A percentile compares a stretch with the other conserved stretches of the same genome.
These are phyloP conservation scores for Gallinago solitaria DNA, from an alignment of 2,797 vertebrate species.

Conservation along the genomic window DNA sequence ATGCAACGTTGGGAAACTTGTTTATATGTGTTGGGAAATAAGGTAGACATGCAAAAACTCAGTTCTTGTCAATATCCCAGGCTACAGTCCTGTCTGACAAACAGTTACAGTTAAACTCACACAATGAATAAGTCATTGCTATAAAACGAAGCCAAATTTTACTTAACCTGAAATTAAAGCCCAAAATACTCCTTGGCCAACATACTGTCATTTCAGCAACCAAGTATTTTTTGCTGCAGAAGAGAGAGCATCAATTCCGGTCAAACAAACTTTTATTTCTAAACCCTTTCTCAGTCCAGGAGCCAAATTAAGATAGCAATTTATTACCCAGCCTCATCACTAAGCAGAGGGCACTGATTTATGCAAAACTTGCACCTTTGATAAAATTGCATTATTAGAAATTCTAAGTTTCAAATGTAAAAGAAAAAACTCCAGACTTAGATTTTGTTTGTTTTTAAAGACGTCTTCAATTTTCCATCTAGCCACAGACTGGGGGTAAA, in stretches of 20 bases:
- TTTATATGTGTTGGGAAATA: not conserved
- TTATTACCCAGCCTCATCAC: not conserved
- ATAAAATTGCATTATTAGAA: not conserved
- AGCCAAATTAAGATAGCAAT: not conserved
- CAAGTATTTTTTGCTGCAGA: not conserved
- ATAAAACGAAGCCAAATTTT: not conserved
- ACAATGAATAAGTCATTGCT: not conserved
- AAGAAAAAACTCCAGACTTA: not conserved
- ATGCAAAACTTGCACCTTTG: not conserved
- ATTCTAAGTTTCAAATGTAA: not conserved
- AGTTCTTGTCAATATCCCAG: not conserved
- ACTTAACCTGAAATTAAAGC: not conserved
- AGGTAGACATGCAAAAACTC: not conserved
- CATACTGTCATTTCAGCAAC: not conserved
- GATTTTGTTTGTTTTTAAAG: not conserved
- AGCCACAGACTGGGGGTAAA: not conserved
- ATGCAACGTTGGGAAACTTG: not conserved
- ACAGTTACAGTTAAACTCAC: not conserved
- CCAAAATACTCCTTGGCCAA: not conserved
- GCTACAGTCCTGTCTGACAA: not conserved
- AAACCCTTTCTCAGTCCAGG: not conserved
- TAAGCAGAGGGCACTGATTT: not conserved
- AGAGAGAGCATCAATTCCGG: not conserved
- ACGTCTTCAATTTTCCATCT: not conserved
- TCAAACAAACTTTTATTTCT: not conserved